These are phyloP conservation scores for Nemoura dubitans DNA, from an alignment of 2,888 invertebrate species.

Conservation along the genomic window DNA sequence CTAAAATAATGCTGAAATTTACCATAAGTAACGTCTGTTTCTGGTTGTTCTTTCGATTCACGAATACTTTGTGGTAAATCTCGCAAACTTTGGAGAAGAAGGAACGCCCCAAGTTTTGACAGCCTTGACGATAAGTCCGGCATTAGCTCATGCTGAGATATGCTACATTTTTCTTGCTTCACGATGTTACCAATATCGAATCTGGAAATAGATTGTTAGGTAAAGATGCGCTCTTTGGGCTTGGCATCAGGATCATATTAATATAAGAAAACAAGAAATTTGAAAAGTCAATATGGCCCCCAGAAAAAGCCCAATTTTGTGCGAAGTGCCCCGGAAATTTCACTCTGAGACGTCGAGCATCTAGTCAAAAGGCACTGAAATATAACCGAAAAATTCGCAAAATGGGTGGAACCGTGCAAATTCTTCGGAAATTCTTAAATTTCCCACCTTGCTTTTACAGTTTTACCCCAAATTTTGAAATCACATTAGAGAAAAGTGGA, in stretches of 20 bases:
- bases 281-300: no score
- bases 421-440: no score
- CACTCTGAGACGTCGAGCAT: no score
- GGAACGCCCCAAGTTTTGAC: slow-evolving; percentile 73
- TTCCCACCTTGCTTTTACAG: no score
- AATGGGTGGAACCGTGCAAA: no score
- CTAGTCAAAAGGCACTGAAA: no score
- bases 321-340: no score
- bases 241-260: no score
- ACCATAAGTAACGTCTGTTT: slow-evolving; percentile 76
- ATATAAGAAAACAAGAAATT: not conserved
- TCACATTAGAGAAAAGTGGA: no score
- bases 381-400: no score
- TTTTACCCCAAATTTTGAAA: no score
- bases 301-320: no score
- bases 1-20: slow-evolving; percentile 53
- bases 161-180: slow-evolving; percentile 53
- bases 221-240: not conserved
- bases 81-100: slow-evolving; percentile 70
- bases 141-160: slow-evolving; percentile 69
- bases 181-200: slow-evolving; percentile 80
- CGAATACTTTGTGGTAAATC: slow-evolving; percentile 68
- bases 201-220: slow-evolving; percentile 55
- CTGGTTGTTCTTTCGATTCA: slow-evolving; percentile 69
- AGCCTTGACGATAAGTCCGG: slow-evolving; percentile 72